Base-by-base conservation (phyloP, 30 jellyfish, hydroid and myxozoan species). In the Aurelia sp. region DNA sequence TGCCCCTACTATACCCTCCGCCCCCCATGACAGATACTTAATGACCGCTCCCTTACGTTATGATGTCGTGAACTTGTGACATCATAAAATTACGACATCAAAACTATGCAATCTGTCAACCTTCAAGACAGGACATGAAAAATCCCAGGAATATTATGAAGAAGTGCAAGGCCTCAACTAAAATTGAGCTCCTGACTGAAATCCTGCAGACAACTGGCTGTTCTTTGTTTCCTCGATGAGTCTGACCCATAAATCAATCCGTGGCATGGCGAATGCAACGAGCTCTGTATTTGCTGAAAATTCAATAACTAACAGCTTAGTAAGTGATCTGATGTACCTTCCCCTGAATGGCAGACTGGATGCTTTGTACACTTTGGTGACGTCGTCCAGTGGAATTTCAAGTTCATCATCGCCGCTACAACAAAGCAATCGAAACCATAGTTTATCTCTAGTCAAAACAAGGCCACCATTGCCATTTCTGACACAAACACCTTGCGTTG, bases 391-490 rank as follows among this genome's bases (percentile, higher is more conserved):
- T 20, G 59, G 61, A 52, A 76, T 57, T 20, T 76, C 76, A 27
- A 76, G 13, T 18, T 76, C 76, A 52, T 55, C 76, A 24, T 58
- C 76, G 5, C 76, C 75, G n/a, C n/a, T n/a, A 31, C 87, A 61
- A 55, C 87, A 76, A 55, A 76, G 0, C 31, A 76, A 76, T 13
- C 76, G 61, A 31, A 76, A 76, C 87, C 87, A 76, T 13, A 76
- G 18, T 24, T 55, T 76, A 62, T 61, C 76, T 55, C 63, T 76
- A n/a, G 87, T 76, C 50, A 76, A 61, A 4, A 76, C 87, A 52
- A 76, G 87, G 5, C 76, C 87, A 20, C 87, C 87, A 57, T 76
- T 76, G 15, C 87, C 87, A 18, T 76, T 20, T 30, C 58, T 58
- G 20, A 15, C 4, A 67, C 87, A 76, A 30, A 48, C 47, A 9